phyloP scores from a whole-genome alignment of 35 echinoderm and acorn worm species.

The Chiridota heheva region DNA sequence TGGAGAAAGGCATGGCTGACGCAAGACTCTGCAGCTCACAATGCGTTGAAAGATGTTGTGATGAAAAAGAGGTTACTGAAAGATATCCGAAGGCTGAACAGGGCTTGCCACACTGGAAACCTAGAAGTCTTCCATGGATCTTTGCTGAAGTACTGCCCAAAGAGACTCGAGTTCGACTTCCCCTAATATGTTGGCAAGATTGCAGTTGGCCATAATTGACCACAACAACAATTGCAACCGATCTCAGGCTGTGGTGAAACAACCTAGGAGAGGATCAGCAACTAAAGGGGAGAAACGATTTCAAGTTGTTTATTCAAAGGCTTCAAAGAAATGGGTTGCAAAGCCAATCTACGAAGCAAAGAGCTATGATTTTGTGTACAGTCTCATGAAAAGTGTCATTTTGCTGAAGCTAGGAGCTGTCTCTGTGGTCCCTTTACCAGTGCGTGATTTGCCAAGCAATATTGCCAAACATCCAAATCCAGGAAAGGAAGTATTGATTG shows the following conservation, averaged over 20 bases:
- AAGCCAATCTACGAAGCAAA: constrained; percentile 42
- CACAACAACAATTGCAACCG: constrained; percentile 35
- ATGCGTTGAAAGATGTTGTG: constrained; percentile 46
- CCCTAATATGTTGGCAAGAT: constrained; percentile 17
- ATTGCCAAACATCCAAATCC: neutral
- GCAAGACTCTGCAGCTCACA: constrained; percentile 19
- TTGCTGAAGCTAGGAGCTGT: neutral
- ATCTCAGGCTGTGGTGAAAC: constrained; percentile 30
- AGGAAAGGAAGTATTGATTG: neutral
- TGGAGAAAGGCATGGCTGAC: constrained; percentile 38
- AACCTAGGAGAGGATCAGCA: neutral
- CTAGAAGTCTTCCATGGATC: constrained; percentile 52
- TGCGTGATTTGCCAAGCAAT: neutral
- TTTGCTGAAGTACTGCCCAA: constrained; percentile 60
- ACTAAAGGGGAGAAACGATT: neutral
- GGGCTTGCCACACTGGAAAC: constrained; percentile 39
- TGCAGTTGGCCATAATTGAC: constrained; percentile 54
- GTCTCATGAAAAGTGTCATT: constrained; percentile 3
- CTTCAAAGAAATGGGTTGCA: constrained; percentile 22
- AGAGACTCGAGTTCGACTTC: constrained; percentile 32
- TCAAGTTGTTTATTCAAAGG: constrained; percentile 24
- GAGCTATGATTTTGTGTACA: neutral
- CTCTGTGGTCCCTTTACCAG: neutral
- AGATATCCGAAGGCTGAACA: constrained; percentile 30
- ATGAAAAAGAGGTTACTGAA: constrained; percentile 34